Evolutionary conservation across 2,113 vertebrate genomes (phyloP), one percentile per base, ranked within the genome.

Genomic region (Microtus ochrogaster): DNA sequence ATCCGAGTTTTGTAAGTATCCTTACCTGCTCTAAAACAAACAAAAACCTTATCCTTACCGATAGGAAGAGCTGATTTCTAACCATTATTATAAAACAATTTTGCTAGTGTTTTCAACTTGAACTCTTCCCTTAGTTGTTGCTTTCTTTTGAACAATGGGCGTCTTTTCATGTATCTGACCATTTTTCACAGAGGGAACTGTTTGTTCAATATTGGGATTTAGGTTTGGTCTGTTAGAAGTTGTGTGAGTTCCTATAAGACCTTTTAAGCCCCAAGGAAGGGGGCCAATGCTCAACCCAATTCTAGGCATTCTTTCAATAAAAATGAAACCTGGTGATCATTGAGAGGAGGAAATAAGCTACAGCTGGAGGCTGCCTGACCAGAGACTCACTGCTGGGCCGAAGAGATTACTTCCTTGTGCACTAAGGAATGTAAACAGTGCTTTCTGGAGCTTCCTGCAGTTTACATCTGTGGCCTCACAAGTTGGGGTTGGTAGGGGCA

Each of bases 391-490:
- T 89, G 66, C 91, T 89, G 89, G 24, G 61, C 72, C 24, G 19
- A 13, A 83, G 13, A 90, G 63, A 77, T 95, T 78, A 58, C 63
- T 95, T 91, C 55, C 73, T 92, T 73, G 5, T 90, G 2, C 39
- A 47, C 78, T 3, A 19, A 17, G 2, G 68, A 55, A 33, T 84
- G 10, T 4, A 28, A 86, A 63, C 55, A 0, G 0, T 39, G 68
- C 17, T 89, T 94, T 96, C 16, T 85, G 89, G 77, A 52, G 66
- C 92, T 90, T 19, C 92, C 66, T 72, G 17, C 10, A 0, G 73
- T 79, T 82, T 83, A 73, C 63, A 92, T 74, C 93, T 94, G 95
- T 79, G 77, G 86, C 74, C 82, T 92, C 28, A 36, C 39, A 89
- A 66, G 39, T 47, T 21, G 3, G 21, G 14, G 52, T 90, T 90